Percentiles rank a stretch among this genome's conserved stretches.
Evolutionary conservation across 2,113 vertebrate genomes (phyloP).

Genomic region (Paratilapia polleni): DNA sequence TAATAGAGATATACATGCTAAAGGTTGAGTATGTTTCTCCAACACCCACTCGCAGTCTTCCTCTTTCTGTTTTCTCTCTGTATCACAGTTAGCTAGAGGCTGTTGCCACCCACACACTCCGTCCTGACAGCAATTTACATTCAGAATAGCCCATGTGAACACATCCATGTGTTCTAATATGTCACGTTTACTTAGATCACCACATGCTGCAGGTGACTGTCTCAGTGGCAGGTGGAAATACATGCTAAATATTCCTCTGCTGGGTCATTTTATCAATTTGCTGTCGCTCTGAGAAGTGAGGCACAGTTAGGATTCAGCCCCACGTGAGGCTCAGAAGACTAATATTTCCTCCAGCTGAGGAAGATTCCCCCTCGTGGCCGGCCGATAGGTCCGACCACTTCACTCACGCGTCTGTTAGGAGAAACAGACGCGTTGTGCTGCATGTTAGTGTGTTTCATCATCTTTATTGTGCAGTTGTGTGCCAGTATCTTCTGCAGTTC

Average conservation of each 20-base stretch:
- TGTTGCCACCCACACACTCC: constrained; percentile 80
- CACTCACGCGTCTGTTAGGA: not conserved
- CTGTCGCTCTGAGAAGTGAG: not conserved
- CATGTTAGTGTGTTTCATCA: constrained; percentile 27
- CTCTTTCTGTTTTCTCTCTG: constrained; percentile 68
- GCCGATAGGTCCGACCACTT: constrained; percentile 10
- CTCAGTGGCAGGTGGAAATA: not conserved
- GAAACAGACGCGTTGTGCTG: not conserved
- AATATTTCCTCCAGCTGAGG: constrained; percentile 5
- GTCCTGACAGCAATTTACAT: constrained; percentile 82
- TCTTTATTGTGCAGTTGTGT: constrained; percentile 51
- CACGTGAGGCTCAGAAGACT: not conserved
- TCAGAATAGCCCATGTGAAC: constrained; percentile 68
- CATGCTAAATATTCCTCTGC: constrained; percentile 11
- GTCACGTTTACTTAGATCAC: constrained; percentile 46
- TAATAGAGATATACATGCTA: constrained; percentile 58
- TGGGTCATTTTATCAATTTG: constrained; percentile 4
- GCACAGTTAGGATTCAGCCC: constrained; percentile 1
- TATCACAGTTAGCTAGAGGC: constrained; percentile 80
- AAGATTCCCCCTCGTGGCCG: not conserved
- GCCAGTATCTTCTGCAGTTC: constrained; percentile 67
- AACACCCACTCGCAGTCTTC: constrained; percentile 74
- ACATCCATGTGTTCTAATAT: constrained; percentile 53
- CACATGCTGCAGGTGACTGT: constrained; percentile 26
- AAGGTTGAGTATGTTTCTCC: constrained; percentile 73